A percentile compares a stretch with the other conserved stretches of the same genome.
Conservation (phyloP, 2,797 vertebrate genomes). For the Picus viridis region DNA sequence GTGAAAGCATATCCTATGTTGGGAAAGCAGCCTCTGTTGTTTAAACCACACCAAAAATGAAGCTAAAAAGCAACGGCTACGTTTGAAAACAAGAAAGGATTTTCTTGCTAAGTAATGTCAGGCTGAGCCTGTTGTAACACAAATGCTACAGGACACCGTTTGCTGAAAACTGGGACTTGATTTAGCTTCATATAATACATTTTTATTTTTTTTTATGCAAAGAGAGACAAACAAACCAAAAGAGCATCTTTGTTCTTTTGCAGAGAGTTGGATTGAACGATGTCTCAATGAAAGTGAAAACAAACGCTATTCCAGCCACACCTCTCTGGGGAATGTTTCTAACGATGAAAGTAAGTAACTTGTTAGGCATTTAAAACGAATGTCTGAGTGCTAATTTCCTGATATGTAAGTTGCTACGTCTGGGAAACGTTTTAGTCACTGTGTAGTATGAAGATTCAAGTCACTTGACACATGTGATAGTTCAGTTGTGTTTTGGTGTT, state of each 20-base stretch:
- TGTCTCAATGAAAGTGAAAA: constrained; percentile 99
- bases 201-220: not conserved
- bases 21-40: not conserved
- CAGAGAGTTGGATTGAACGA: constrained; percentile 99
- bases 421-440: not conserved
- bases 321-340: constrained; percentile 96
- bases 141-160: not conserved
- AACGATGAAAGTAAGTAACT: constrained; percentile 96
- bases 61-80: not conserved
- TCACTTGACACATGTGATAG: not conserved
- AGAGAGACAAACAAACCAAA: not conserved
- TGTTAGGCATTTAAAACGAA: not conserved
- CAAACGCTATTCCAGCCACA: constrained; percentile 96
- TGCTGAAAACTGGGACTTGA: not conserved
- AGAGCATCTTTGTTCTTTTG: constrained; percentile 61
- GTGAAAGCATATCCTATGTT: not conserved
- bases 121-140: not conserved
- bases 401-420: not conserved
- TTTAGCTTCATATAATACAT: not conserved
- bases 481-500: not conserved
- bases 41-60: not conserved
- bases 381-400: not conserved
- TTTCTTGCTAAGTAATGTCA: not conserved
- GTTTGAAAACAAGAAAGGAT: not conserved
- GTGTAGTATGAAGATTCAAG: not conserved